Base-by-base conservation (phyloP, 2,113 vertebrate genomes). In the Scatophagus argus region DNA sequence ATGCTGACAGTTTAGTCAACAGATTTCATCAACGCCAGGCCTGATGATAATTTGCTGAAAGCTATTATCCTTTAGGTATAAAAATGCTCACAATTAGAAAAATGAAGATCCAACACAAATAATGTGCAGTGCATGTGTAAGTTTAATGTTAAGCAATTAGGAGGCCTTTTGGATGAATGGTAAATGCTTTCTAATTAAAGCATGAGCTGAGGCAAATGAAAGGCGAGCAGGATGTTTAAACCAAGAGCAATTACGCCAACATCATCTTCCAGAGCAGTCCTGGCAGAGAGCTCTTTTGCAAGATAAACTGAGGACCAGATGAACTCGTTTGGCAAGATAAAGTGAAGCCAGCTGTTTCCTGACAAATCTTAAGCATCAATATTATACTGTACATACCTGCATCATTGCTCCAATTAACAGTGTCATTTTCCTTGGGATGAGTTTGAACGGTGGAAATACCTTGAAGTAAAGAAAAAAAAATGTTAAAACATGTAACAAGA, bases 371-470 rank as follows among this genome's bases (percentile, higher is more conserved):
- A 34, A 52, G 51, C 36, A n/a, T 49, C 62, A 44, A 27, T 64
- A 16, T 32, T 23, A 70, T 12, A 84, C 84, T 23, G 68, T 12
- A 84, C 84, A 77, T 82, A 99, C 98, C 96, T 99, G 98, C 95
- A 97, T 96, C 81, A 90, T 91, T 16, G 96, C 97, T 41, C 98
- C 97, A 23, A 96, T 95, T 55, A 99, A 95, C 38, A 99, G 87
- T 0, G 96, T 97, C 63, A 98, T 94, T 87, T 95, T 97, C 81
- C 95, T 95, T 27, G 97, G 97, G 38, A 97, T 93, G 34, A 99
- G 81, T 65, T 94, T 94, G 91, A 99, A 99, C 0, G 96, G 97
- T 3, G 97, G 96, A 87, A 99, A 99, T 8, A 99, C 98, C 98
- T 99, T 78, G 13, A 84, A 82, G 79, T 68, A 16, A 67, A 63